Conservation (phyloP, 2,113 vertebrate genomes). For the Piliocolobus tephrosceles region DNA sequence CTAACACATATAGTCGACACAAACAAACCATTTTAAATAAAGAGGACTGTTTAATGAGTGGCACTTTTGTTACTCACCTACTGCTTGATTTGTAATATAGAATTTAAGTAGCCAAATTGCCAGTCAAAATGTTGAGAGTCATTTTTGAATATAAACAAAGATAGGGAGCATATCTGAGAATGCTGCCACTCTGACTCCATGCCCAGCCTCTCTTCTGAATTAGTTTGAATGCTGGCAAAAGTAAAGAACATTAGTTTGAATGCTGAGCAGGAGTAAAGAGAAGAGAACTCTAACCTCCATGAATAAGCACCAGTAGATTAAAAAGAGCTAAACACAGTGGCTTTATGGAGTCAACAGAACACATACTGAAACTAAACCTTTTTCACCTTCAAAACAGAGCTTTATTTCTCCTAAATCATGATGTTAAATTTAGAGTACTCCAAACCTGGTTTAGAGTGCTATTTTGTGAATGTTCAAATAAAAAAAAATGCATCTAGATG, state of each 20-base stretch:
- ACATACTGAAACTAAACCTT: background rate
- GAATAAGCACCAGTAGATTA: background rate
- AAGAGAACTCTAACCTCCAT: background rate
- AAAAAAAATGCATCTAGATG: slow-evolving; percentile 23
- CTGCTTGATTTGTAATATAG: background rate
- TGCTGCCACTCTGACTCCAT: background rate
- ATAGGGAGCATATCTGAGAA: background rate
- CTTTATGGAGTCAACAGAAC: background rate
- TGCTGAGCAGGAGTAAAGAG: background rate
- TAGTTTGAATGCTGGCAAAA: background rate
- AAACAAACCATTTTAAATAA: background rate
- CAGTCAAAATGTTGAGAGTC: slow-evolving; percentile 2
- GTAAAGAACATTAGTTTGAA: background rate
- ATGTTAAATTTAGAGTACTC: background rate
- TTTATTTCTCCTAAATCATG: background rate
- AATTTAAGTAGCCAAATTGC: slow-evolving; percentile 14
- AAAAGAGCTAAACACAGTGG: background rate
- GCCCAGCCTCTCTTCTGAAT: background rate
- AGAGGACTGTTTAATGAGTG: background rate
- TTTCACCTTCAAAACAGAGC: background rate
- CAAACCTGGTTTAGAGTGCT: background rate
- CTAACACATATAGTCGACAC: background rate
- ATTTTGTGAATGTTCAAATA: background rate
- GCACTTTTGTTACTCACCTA: background rate
- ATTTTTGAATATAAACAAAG: background rate